Conservation (phyloP, 2,888 invertebrate genomes). For the Penaeus monodon region DNA sequence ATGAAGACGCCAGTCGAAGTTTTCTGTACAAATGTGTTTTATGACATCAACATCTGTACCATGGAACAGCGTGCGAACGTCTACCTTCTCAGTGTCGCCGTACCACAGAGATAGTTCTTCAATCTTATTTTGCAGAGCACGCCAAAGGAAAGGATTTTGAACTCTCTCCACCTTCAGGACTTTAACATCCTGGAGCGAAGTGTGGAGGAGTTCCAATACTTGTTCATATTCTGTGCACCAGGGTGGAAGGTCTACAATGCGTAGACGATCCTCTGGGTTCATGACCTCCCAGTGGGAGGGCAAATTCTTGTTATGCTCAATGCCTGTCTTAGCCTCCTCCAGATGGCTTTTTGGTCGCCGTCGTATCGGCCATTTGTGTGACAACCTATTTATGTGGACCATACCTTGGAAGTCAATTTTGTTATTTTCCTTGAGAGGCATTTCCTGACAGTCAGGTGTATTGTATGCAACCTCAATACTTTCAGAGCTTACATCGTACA, state of each 20-base stretch:
- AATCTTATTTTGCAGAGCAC: slow-evolving; percentile 61
- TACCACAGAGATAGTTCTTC: slow-evolving; percentile 62
- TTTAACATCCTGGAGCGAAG: background rate
- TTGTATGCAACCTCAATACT: slow-evolving; percentile 4
- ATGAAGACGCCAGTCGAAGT: slow-evolving; percentile 68
- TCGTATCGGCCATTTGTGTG: background rate
- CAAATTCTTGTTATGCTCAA: background rate
- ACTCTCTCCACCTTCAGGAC: slow-evolving; percentile 25
- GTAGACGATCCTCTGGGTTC: slow-evolving; percentile 14
- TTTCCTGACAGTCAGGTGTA: background rate
- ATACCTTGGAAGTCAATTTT: no score
- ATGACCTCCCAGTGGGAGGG: slow-evolving; percentile 20
- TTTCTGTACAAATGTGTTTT: slow-evolving; percentile 66
- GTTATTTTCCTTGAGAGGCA: no score
- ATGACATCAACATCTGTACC: slow-evolving; percentile 66
- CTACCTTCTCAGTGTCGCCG: slow-evolving; percentile 40
- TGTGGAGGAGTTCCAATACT: background rate
- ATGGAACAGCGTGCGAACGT: slow-evolving; percentile 66
- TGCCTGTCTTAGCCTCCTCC: background rate
- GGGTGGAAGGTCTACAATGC: slow-evolving; percentile 4
- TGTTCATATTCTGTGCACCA: slow-evolving; percentile 15
- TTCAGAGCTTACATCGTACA: slow-evolving; percentile 3
- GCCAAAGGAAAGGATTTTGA: slow-evolving; percentile 23
- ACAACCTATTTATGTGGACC: no score
- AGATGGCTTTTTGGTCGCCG: slow-evolving; percentile 22